These are phyloP conservation scores for human (Homo sapiens) DNA, from an alignment of 2,113 vertebrate species.

Conservation along the genomic window DNA sequence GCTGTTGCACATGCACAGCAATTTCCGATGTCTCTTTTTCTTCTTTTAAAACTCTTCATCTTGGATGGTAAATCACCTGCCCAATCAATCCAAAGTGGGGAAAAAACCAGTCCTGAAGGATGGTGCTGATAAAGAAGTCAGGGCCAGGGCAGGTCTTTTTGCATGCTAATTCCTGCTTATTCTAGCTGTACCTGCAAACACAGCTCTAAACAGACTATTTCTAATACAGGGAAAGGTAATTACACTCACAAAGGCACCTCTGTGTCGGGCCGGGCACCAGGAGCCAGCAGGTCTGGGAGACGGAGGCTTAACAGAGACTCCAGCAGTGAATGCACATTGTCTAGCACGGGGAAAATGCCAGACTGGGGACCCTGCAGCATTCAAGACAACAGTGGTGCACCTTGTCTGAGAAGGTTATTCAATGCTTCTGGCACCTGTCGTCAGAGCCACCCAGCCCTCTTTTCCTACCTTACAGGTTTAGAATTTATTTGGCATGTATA, in stretches of 20 bases:
- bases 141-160: constrained; percentile 85
- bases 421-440: constrained; percentile 90
- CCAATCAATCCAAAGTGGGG: constrained; percentile 38
- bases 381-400: constrained; percentile 88
- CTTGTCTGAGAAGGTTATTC: constrained; percentile 89
- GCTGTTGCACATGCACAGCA: neutral
- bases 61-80: constrained; percentile 36
- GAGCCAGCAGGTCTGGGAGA: constrained; percentile 99
- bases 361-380: constrained; percentile 84
- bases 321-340: constrained; percentile 95
- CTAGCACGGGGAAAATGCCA: constrained; percentile 87
- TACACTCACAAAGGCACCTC: constrained; percentile 99
- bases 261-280: constrained; percentile 95
- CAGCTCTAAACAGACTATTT: constrained; percentile 86
- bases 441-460: constrained; percentile 82
- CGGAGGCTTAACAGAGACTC: constrained; percentile 94
- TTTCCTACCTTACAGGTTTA: constrained; percentile 85
- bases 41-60: constrained; percentile 29
- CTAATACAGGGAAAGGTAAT: constrained; percentile 93
- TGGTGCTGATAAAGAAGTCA: constrained; percentile 78
- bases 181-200: constrained; percentile 85
- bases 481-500: constrained; percentile 90
- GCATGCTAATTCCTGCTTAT: constrained; percentile 88
- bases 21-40: neutral
- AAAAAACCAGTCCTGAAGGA: constrained; percentile 51